These are phyloP conservation scores for Leucoraja ocellata DNA, from an alignment of 2,797 vertebrate genomes.

Conservation along the genomic window DNA sequence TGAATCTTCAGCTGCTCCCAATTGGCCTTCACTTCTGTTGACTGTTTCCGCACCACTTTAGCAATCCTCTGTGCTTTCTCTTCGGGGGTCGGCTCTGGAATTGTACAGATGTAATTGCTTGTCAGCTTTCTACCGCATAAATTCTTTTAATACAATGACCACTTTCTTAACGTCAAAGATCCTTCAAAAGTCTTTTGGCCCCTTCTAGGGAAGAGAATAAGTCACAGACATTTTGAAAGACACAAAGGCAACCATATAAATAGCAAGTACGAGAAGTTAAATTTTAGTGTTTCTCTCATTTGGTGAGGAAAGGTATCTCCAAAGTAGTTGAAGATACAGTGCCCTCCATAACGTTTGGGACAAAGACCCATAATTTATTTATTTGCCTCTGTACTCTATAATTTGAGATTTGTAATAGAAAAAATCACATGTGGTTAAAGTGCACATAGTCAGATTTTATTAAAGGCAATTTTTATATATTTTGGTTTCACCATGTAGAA, in stretches of 20 bases:
- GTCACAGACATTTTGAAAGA: neutral
- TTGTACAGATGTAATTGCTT: conserved; percentile 27
- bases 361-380: too few relatives aligned
- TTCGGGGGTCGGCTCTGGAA: conserved; percentile 77
- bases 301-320: neutral
- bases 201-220: neutral
- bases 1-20: conserved; percentile 80
- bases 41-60: conserved; percentile 88
- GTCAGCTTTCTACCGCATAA: neutral
- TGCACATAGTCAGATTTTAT: too few relatives aligned
- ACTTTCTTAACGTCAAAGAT: neutral
- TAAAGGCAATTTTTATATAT: too few relatives aligned
- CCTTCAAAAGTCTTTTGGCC: neutral
- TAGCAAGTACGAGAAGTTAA: neutral
- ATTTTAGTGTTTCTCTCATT: neutral
- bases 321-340: neutral
- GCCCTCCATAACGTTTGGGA: too few relatives aligned
- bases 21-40: conserved; percentile 79
- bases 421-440: too few relatives aligned
- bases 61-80: conserved; percentile 82
- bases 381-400: too few relatives aligned
- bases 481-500: too few relatives aligned
- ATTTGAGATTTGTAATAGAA: too few relatives aligned
- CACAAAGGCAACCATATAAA: neutral
- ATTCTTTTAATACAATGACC: neutral